Conservation (phyloP, 2,888 invertebrate species). For the Scelioninae gen. 1 region DNA sequence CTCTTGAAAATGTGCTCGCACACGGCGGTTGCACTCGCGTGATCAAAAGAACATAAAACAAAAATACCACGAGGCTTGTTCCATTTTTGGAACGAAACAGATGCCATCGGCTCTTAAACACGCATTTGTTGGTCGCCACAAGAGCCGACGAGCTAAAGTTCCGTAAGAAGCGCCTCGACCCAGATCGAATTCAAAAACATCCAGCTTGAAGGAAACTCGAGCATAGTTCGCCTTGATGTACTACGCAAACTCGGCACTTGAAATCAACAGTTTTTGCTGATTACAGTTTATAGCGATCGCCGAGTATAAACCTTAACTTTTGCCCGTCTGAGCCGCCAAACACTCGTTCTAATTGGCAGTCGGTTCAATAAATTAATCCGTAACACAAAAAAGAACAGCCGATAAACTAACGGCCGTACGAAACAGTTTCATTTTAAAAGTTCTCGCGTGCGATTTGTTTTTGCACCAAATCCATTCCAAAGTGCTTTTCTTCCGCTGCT, state of each 20-base stretch:
- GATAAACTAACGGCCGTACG: conserved; percentile 25
- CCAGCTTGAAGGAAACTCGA: conserved; percentile 24
- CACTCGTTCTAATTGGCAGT: conserved; percentile 52
- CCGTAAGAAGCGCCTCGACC: conserved; percentile 29
- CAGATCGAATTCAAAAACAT: conserved; percentile 53
- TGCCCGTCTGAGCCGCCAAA: conserved; percentile 10
- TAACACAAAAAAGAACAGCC: conserved; percentile 29
- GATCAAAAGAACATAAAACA: conserved; percentile 53
- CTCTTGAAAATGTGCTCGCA: conserved; percentile 28
- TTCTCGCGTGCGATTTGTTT: conserved; percentile 24
- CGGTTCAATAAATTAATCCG: conserved; percentile 46
- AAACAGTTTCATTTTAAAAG: conserved; percentile 46
- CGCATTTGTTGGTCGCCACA: conserved; percentile 22
- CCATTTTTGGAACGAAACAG: conserved; percentile 35
- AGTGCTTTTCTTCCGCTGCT: conserved; percentile 5
- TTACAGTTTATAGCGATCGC: conserved; percentile 26
- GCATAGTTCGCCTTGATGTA: conserved; percentile 20
- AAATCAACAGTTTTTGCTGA: conserved; percentile 42
- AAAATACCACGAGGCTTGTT: conserved; percentile 24
- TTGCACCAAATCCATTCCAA: conserved; percentile 12
- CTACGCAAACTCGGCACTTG: conserved; percentile 41
- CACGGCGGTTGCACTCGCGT: conserved; percentile 1
- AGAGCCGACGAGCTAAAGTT: not conserved
- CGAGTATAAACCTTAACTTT: conserved; percentile 39
- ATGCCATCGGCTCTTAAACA: conserved; percentile 42